A percentile compares a stretch with the other conserved stretches of the same genome.
These are phyloP conservation scores for Latrodectus geometricus DNA, from an alignment of 1,140 invertebrate genomes.

Conservation along the genomic window DNA sequence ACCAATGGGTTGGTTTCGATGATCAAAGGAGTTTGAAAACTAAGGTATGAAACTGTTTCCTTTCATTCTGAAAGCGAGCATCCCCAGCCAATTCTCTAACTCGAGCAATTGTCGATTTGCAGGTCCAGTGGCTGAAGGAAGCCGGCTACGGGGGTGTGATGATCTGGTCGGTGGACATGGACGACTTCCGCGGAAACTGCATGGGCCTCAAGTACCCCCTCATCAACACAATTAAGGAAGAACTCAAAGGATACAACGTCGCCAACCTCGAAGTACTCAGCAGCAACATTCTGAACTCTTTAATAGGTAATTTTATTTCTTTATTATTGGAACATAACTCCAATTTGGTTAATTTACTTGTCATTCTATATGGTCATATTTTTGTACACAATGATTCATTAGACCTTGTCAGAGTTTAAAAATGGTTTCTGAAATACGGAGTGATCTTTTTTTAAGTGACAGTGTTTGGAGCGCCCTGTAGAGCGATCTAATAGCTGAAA, in stretches of 20 bases:
- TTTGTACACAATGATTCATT: neutral
- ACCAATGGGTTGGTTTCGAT: conserved; percentile 97
- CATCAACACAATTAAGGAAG: conserved; percentile 86
- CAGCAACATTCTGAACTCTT: conserved; percentile 81
- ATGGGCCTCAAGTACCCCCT: conserved; percentile 92
- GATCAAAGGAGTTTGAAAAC: conserved; percentile 91
- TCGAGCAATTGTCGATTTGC: neutral
- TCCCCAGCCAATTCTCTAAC: too few relatives aligned
- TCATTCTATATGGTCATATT: neutral
- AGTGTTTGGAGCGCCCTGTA: too few relatives aligned
- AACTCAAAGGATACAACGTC: conserved; percentile 85
- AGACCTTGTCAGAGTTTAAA: neutral
- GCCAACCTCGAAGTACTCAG: conserved; percentile 79
- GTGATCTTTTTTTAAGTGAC: too few relatives aligned
- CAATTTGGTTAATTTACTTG: neutral
- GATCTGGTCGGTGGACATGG: conserved; percentile 97
- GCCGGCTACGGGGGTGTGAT: conserved; percentile 95
- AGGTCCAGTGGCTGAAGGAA: conserved; percentile 95
- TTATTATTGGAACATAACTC: neutral
- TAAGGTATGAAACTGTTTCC: conserved; percentile 76
- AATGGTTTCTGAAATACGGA: neutral
- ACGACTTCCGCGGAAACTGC: conserved; percentile 91
- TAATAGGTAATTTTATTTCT: conserved; percentile 30
- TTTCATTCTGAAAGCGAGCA: too few relatives aligned
- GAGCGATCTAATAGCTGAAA: too few relatives aligned